Evolutionary conservation across 2,113 vertebrate genomes (phyloP), one percentile per base, ranked within the genome.

Genomic region (Agapornis roseicollis): DNA sequence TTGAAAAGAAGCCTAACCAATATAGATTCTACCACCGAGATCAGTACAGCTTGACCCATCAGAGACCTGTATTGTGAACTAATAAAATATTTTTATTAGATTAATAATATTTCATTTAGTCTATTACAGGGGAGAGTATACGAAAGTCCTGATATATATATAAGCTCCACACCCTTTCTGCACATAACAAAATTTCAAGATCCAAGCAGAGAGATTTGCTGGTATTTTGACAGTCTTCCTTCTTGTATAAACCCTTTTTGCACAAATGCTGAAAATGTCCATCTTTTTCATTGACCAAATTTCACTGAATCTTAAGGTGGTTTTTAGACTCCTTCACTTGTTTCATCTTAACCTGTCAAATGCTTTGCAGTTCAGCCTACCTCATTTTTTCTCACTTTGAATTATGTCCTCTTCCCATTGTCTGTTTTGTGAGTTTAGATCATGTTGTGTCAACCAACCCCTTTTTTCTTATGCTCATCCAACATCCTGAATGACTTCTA

Each of bases 401-500:
- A 7, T 39, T 13, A 8, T 18, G 23, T 64, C 35, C 13, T 83
- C 37, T 70, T 87, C 29, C 13, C 1, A 1, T 9, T 66, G 1
- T 20, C 27, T 52, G 1, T 27, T 80, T 87, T 81, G 20, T 56
- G 11, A 13, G 1, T 78, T 86, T 56, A 35, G 33, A 31, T 39
- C 10, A 46, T 18, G 13, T 13, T 44, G 10, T 3, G 1, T 41
- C 19, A 68, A 24, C 1, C 0, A 77, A 3, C 7, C 3, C 33
- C 39, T 42, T 58, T 68, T 47, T 23, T 13, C 19, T 77, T 49
- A 50, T 13, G 4, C 2, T 46, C 6, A 7, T 89, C 24, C 15
- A 33, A 80, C 53, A 86, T 58, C 8, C 29, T 61, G 44, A 80
- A 39, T 69, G 1, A 18, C 4, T 50, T 90, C 0, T 39, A 11